A percentile compares a stretch with the other conserved stretches of the same genome.
These are phyloP conservation scores for Phaedon cochleariae DNA, from an alignment of 2,888 invertebrate genomes.

Conservation along the genomic window DNA sequence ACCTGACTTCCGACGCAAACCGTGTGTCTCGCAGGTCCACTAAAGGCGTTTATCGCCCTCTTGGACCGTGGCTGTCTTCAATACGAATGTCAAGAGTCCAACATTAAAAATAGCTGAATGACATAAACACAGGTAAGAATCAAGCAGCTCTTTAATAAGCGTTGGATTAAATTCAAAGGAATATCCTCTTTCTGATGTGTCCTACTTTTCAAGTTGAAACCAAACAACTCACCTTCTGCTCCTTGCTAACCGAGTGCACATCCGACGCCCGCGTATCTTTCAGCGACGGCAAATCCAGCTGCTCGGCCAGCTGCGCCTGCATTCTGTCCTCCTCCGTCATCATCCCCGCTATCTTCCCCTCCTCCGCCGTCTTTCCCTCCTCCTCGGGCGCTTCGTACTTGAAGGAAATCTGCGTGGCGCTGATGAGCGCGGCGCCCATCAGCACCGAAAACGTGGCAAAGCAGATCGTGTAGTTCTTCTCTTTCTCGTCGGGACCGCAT, in stretches of 20 bases:
- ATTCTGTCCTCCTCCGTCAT: slow-evolving; percentile 77
- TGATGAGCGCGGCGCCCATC: slow-evolving; percentile 93
- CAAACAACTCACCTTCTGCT: slow-evolving; percentile 64
- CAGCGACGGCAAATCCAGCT: slow-evolving; percentile 81
- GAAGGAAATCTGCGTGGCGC: slow-evolving; percentile 86
- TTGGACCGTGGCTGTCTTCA: no score
- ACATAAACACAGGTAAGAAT: no score
- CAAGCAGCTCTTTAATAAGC: no score
- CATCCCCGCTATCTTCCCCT: slow-evolving; percentile 59
- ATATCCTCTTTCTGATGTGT: no score
- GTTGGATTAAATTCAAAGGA: no score
- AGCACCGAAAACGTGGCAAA: slow-evolving; percentile 97
- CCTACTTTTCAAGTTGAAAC: no score
- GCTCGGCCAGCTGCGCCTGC: slow-evolving; percentile 85
- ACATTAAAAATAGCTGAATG: no score
- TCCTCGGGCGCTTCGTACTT: slow-evolving; percentile 75
- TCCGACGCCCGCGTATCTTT: slow-evolving; percentile 71
- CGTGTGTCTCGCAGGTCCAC: no score
- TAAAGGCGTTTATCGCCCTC: no score
- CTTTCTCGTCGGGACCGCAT: slow-evolving; percentile 86
- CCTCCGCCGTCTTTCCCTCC: slow-evolving; percentile 31
- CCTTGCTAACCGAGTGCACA: slow-evolving; percentile 61
- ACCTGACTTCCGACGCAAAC: no score
- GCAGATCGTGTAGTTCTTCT: slow-evolving; percentile 98
- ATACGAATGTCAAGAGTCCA: no score